phyloP scores from a whole-genome alignment of 2,888 invertebrate genomes.

The Oligia latruncula region DNA sequence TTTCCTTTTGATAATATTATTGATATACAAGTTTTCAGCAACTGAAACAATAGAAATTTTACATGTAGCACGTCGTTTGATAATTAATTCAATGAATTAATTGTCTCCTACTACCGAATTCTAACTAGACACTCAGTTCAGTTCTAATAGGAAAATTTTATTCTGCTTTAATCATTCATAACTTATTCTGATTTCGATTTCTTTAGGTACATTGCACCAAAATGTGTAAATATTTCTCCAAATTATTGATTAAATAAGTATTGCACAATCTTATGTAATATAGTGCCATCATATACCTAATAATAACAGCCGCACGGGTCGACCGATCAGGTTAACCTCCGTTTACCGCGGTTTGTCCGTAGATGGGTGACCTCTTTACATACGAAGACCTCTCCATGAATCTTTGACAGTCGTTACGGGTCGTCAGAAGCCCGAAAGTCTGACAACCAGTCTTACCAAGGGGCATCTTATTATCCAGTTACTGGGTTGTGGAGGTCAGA shows the following conservation, averaged over 20 bases:
- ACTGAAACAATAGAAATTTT: conserved; percentile 14
- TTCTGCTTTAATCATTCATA: not conserved
- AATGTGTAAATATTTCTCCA: not conserved
- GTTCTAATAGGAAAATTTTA: not conserved
- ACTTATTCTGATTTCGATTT: not conserved
- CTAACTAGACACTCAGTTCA: conserved; percentile 8
- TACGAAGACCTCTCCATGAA: no score
- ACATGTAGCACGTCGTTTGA: not conserved
- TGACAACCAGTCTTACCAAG: no score
- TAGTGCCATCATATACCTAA: not conserved
- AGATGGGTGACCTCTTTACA: no score
- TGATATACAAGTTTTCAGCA: not conserved
- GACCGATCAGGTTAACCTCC: no score
- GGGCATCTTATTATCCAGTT: no score
- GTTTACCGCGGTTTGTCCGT: no score
- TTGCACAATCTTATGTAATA: conserved; percentile 2
- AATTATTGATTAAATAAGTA: not conserved
- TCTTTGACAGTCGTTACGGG: no score
- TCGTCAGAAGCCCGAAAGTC: no score
- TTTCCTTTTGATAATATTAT: not conserved
- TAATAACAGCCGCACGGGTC: no score
- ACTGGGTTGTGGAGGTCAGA: no score
- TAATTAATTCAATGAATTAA: not conserved
- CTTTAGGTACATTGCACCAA: not conserved
- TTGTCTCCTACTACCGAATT: not conserved